A percentile compares a stretch with the other conserved stretches of the same genome.
phyloP scores from a whole-genome alignment of 2,888 invertebrate species.

The Empis stercorea region DNA sequence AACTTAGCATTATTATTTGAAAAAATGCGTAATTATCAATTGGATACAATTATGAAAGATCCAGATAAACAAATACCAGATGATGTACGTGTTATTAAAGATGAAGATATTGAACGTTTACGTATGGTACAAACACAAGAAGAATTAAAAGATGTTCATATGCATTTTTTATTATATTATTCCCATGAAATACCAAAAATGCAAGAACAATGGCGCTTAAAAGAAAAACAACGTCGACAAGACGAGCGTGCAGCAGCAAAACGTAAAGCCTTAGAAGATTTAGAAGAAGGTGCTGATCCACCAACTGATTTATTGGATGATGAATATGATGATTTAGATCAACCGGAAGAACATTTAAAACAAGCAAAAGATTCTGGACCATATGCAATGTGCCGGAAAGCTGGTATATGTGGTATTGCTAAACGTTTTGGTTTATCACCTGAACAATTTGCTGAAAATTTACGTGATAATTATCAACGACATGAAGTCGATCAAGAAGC shows the following conservation, averaged over 20 bases:
- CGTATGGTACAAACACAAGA: constrained; percentile 71
- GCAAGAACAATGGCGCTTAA: constrained; percentile 58
- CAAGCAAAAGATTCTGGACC: constrained; percentile 79
- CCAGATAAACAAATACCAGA: constrained; percentile 76
- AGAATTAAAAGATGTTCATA: constrained; percentile 84
- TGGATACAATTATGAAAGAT: constrained; percentile 66
- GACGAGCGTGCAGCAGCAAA: constrained; percentile 34
- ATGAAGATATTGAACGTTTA: constrained; percentile 71
- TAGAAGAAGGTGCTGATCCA: constrained; percentile 20
- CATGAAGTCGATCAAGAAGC: constrained; percentile 91
- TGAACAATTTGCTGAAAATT: constrained; percentile 91
- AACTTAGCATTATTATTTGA: constrained; percentile 70
- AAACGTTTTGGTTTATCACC: constrained; percentile 87
- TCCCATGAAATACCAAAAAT: constrained; percentile 70
- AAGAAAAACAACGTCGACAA: constrained; percentile 51
- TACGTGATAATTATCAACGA: constrained; percentile 87
- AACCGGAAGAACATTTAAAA: constrained; percentile 54
- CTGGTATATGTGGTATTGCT: constrained; percentile 73
- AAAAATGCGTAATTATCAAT: constrained; percentile 85
- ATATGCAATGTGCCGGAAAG: constrained; percentile 75
- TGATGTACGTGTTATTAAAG: constrained; percentile 65
- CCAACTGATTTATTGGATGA: constrained; percentile 33
- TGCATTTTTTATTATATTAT: constrained; percentile 88
- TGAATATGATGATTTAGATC: constrained; percentile 51
- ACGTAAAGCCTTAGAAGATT: constrained; percentile 17